Base-by-base conservation (phyloP, 2,797 vertebrate genomes). In the Apodemus agrarius region DNA sequence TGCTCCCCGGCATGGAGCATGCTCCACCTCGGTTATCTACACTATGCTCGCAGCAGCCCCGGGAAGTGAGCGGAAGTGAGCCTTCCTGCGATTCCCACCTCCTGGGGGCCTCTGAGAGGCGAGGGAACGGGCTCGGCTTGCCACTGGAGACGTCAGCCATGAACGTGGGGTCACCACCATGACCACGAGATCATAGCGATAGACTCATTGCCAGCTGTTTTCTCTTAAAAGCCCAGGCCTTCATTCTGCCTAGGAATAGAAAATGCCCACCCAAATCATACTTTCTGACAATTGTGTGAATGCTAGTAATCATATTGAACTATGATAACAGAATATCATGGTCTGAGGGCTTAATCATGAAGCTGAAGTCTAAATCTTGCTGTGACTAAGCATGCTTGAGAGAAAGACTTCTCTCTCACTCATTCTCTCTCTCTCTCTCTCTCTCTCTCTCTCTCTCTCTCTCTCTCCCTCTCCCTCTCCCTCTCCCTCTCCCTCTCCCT, bases 181-280 rank as follows among this genome's bases (percentile, higher is more conserved):
- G 59, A 49, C 16, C 11, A 40, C 40, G 29, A 69, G 67, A 57
- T 57, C 21, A 65, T 14, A 72, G 12, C 0, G 29, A 81, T 22
- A n/a, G 9, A 78, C 54, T 81, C n/a, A 78, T 13, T 78, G 43
- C 52, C 74, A 76, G 52, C 14, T 52, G 22, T 5, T 2, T 6
- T n/a, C 81, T 93, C n/a, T 57, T 93, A 46, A 83, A 83, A 76
- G 78, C 40, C 67, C n/a, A 59, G 82, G 89, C 46, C 43, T 89
- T 76, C 54, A 26, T 82, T 93, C 88, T 72, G 3, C 52, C 61
- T 34, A 19, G 3, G 78, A 84, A 69, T 16, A 49, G 43, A n/a
- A 59, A 86, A 65, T 24, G 7, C 34, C 76, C 19, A 10, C 61
- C 90, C 37, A 74, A 43, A 76, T 75, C 24, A 16, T 46, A 6